Percentiles rank a stretch among this genome's conserved stretches.
phyloP scores from a whole-genome alignment of 1,140 invertebrate genomes.

The Hestina assimilis region DNA sequence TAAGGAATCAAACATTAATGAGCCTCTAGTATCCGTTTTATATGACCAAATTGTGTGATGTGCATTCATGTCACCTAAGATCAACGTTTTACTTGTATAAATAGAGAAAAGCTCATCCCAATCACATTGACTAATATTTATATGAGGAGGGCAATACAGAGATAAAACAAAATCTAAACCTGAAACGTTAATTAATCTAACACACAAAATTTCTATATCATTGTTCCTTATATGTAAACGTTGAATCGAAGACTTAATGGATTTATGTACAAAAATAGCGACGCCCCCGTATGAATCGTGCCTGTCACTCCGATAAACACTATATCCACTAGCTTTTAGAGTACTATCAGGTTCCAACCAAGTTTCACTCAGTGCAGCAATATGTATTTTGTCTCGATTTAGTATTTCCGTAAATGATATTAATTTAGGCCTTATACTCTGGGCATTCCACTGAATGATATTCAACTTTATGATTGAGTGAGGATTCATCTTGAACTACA shows the following conservation, averaged over 20 bases:
- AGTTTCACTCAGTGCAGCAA: too few relatives aligned
- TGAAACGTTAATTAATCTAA: conserved; percentile 5
- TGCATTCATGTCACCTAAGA: conserved; percentile 27
- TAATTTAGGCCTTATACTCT: too few relatives aligned
- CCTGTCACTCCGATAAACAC: conserved; percentile 31
- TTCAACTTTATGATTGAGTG: too few relatives aligned
- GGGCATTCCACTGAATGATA: too few relatives aligned
- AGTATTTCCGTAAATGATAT: too few relatives aligned
- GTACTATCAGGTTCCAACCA: not conserved
- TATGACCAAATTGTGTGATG: conserved; percentile 28
- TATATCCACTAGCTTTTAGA: conserved; percentile 23
- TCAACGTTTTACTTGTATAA: conserved; percentile 11
- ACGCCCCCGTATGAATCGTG: conserved; percentile 35
- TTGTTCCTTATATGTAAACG: not conserved
- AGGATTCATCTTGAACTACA: too few relatives aligned
- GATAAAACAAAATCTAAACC: conserved; percentile 1
- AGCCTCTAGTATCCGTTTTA: conserved; percentile 18
- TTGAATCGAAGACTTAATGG: conserved; percentile 9
- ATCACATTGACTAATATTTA: conserved; percentile 10
- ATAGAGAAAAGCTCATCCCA: conserved; percentile 26
- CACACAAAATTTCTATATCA: not conserved
- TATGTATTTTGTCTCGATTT: too few relatives aligned
- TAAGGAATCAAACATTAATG: conserved; percentile 13
- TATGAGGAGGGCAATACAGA: conserved; percentile 6
- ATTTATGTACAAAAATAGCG: conserved; percentile 26